Conservation (phyloP, 2,113 vertebrate species). For the Dendropsophus ebraccatus region DNA sequence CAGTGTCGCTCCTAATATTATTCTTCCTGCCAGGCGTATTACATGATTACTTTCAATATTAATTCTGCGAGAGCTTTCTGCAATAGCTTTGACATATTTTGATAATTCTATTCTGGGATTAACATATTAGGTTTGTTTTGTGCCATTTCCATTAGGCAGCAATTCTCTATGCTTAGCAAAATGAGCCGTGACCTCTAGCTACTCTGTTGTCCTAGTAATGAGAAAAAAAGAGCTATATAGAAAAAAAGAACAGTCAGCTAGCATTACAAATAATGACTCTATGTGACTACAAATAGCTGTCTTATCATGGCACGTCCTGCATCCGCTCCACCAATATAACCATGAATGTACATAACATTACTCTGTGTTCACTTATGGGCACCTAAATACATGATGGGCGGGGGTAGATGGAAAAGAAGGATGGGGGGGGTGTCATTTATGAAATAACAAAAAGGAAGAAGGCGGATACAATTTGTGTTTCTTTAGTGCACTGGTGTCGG, state of each 20-base stretch:
- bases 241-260: not conserved
- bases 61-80: not conserved
- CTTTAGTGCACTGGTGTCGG: too few species aligned
- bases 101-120: conserved; percentile 29
- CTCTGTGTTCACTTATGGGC: not conserved
- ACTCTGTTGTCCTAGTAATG: not conserved
- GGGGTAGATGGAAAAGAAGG: too few species aligned
- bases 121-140: conserved; percentile 43
- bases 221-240: not conserved
- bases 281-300: not conserved
- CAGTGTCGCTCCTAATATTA: not conserved
- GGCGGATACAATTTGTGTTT: too few species aligned
- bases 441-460: too few species aligned
- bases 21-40: not conserved
- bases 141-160: not conserved
- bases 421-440: too few species aligned
- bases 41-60: conserved; percentile 14
- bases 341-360: not conserved
- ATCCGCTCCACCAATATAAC: not conserved
- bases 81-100: conserved; percentile 15
- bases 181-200: conserved; percentile 20
- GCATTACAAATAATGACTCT: not conserved
- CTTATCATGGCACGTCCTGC: not conserved
- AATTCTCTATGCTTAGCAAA: not conserved
- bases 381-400: not conserved